phyloP scores from a whole-genome alignment of 2,113 vertebrate genomes.

The Sturnus vulgaris region DNA sequence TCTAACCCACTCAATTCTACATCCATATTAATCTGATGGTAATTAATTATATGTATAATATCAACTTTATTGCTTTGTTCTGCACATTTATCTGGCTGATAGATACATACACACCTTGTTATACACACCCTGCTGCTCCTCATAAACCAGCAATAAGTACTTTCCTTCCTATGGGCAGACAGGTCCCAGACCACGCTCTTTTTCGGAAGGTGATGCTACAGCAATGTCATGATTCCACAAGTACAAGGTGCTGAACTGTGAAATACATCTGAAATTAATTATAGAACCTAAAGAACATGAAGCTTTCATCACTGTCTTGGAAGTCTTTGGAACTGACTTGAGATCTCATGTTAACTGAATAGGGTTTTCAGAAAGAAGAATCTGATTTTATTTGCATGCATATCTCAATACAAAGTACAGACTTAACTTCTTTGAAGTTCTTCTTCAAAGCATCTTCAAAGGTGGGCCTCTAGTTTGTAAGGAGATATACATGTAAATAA shows the following conservation, averaged over 20 bases:
- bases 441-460: slow-evolving; percentile 55
- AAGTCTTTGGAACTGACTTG: neutral
- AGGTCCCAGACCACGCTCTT: neutral
- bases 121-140: neutral
- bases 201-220: neutral
- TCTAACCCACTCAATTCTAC: neutral
- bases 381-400: slow-evolving; percentile 49
- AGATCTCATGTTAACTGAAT: neutral
- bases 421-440: slow-evolving; percentile 30
- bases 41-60: neutral
- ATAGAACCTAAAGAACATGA: neutral
- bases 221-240: neutral
- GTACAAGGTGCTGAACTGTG: neutral
- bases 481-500: slow-evolving; percentile 35
- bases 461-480: neutral
- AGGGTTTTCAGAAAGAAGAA: slow-evolving; percentile 4
- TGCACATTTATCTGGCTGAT: neutral
- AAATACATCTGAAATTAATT: neutral
- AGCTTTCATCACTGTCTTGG: slow-evolving; percentile 18
- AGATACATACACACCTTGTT: neutral
- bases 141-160: neutral
- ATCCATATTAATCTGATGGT: neutral
- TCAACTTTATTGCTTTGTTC: neutral
- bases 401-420: slow-evolving; percentile 45
- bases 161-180: neutral